Evolutionary conservation across 2,888 invertebrate species (phyloP).

Genomic region (Allophyes oxyacanthae): DNA sequence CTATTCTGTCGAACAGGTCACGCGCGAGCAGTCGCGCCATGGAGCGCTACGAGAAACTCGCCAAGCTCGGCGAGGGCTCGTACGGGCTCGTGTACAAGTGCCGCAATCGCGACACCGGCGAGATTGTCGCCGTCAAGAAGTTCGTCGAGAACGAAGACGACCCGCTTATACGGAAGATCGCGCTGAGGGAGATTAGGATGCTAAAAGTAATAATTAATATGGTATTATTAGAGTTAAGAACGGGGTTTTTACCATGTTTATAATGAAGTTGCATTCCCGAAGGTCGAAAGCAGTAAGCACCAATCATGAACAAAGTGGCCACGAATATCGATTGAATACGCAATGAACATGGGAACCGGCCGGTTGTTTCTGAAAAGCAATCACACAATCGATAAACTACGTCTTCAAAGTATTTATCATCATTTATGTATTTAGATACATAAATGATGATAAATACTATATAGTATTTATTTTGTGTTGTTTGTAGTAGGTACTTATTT

Average conservation of each 20-base stretch:
- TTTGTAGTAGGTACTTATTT: too few relatives aligned
- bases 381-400: background rate
- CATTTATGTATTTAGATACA: too few relatives aligned
- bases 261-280: constrained; percentile 34
- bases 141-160: constrained; percentile 99
- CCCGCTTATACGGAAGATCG: constrained; percentile 98
- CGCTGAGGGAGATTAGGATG: constrained; percentile 97
- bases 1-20: constrained; percentile 87
- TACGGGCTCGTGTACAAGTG: constrained; percentile 99
- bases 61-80: constrained; percentile 98
- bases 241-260: too few relatives aligned
- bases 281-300: constrained; percentile 28
- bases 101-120: constrained; percentile 97
- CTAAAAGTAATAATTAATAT: constrained; percentile 92
- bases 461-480: too few relatives aligned
- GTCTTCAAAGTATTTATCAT: background rate
- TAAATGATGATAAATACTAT: too few relatives aligned
- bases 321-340: constrained; percentile 43
- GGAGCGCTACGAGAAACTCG: constrained; percentile 98
- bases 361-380: constrained; percentile 7
- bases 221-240: too few relatives aligned
- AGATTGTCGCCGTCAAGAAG: constrained; percentile 98
- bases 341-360: constrained; percentile 25
- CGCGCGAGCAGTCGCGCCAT: constrained; percentile 95
- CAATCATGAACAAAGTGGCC: constrained; percentile 20